Base-by-base conservation (phyloP, 2,888 invertebrate genomes). In the Polydrusus tereticollis region DNA sequence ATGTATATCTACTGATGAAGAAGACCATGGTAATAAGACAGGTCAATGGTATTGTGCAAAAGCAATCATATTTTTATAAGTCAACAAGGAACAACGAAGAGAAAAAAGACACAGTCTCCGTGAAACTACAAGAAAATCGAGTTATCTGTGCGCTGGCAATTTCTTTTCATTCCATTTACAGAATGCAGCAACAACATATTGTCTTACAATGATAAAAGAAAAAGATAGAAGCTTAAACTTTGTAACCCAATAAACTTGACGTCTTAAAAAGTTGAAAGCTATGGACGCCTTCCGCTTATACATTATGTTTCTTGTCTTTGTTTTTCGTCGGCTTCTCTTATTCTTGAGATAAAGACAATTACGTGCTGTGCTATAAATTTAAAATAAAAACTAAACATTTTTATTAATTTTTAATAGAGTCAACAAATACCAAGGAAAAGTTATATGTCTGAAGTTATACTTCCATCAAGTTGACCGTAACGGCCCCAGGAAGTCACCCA, bases 131-230 rank as follows among this genome's bases (percentile, higher is more conserved):
- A 68, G 52, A 60, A 50, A 68, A 68, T 68, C 68, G 41, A 12
- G 36, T 68, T 69, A 62, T 55, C 43, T 69, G 29, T 69, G 60
- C 55, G 16, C 63, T 41, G 29, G 64, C 57, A 64, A 70, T 70
- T 70, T 20, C 29, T 59, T 67, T 67, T 29, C 58, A 41, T 59
- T 38, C 23, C 66, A 71, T 65, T 65, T 60, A 66, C 55, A 14
- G 43, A 52, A 14, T 43, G 41, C 50, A 36, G 16, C 66, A 55
- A 43, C 66, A 71, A 65, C 71, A 59, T 71, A 71, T 71, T 71
- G 71, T 71, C 66, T 66, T 71, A 71, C 71, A 66, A 66, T 66
- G 60, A 59, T 45, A 43, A 71, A 71, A 60, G 71, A 71, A 71
- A 60, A n/a, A n/a, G 65, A 71, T 71, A 60, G 55, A 65, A 70